Evolutionary conservation across 2,113 vertebrate species (phyloP), one percentile per base, ranked within the genome.

Genomic region (Illadopsis cleaveri): DNA sequence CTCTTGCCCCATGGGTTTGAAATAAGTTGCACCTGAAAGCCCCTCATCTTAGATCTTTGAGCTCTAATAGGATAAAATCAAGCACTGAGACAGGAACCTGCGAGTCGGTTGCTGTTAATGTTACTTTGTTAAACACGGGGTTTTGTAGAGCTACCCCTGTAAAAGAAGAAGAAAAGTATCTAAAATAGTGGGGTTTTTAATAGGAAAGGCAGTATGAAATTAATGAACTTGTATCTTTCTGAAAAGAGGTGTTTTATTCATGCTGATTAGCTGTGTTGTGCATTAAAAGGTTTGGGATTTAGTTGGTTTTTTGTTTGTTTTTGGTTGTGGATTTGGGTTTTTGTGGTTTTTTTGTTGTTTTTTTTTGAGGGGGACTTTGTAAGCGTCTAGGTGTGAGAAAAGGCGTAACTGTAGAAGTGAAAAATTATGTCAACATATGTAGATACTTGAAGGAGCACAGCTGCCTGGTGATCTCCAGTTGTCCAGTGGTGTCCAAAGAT

Each of bases 141-240:
- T 57, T 54, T 10, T 69, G 11, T 40, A 31, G 33, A 65, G 8
- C 21, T 76, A 13, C 9, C 9, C 10, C 12, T 60, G 31, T 40
- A 12, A 5, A 42, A 22, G 6, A 65, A 28, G 15, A 30, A 53
- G 50, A 68, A 58, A 45, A 62, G 4, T 5, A 28, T 6, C 12
- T 86, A 15, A 48, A 75, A 42, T 15, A 15, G 7, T 14, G 14
- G 7, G 0, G 0, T 2, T 79, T 90, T 84, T 47, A 25, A 33
- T 58, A 42, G 51, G 19, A 40, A 75, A 71, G 20, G 23, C 14
- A 17, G 2, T 62, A 10, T 57, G 33, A 22, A 86, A 35, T 73
- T 9, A 66, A 33, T 48, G 6, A 89, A 35, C 15, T 45, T 0
- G 0, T 28, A 3, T 42, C 9, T 48, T 71, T 56, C 23, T 13